Conservation (phyloP, 2,888 invertebrate species). For the Ferdinandea cuprea region DNA sequence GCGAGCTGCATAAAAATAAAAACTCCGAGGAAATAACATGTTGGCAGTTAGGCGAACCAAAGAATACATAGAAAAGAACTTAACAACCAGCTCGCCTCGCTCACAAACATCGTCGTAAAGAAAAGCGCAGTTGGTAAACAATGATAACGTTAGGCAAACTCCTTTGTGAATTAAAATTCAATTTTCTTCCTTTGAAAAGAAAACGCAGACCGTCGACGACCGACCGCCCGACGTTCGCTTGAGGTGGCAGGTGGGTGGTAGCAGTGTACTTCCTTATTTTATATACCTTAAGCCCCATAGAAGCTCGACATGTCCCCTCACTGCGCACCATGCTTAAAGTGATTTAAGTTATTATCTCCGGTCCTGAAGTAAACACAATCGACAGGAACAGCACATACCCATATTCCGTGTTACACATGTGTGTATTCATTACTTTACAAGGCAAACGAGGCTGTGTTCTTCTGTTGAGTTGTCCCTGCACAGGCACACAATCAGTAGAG, state of each 20-base stretch:
- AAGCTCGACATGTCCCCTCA: constrained; percentile 1
- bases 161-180: constrained; percentile 75
- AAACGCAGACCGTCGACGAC: constrained; percentile 59
- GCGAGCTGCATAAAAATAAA: constrained; percentile 43
- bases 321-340: constrained; percentile 51
- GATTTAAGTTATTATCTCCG: constrained; percentile 73
- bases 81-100: constrained; percentile 12
- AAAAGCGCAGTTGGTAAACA: constrained; percentile 75
- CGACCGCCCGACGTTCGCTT: constrained; percentile 18
- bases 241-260: neutral
- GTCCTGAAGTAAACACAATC: constrained; percentile 73
- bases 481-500: constrained; percentile 11
- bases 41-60: constrained; percentile 20
- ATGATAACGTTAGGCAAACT: constrained; percentile 74
- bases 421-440: constrained; percentile 37
- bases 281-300: constrained; percentile 6
- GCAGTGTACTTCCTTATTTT: neutral
- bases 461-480: constrained; percentile 10
- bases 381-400: constrained; percentile 52
- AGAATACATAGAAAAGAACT: constrained; percentile 11
- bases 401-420: constrained; percentile 9
- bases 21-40: constrained; percentile 44
- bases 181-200: constrained; percentile 72
- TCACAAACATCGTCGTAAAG: constrained; percentile 51
- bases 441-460: constrained; percentile 29